phyloP scores from a whole-genome alignment of 2,888 invertebrate genomes.

The Drosophila lutescens region DNA sequence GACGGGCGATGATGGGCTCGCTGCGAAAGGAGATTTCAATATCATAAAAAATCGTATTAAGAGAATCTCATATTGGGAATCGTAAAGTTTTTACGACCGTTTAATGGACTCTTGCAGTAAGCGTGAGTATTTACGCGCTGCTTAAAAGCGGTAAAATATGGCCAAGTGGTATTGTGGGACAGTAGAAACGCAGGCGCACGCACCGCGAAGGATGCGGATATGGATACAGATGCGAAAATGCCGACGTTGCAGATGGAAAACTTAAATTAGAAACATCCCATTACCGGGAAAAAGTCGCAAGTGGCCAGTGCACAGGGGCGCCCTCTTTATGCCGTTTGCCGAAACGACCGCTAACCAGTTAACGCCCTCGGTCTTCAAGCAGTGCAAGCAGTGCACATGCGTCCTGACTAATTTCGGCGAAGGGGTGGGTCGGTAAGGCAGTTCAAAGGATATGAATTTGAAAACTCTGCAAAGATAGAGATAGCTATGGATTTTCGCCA shows the following conservation, averaged over 20 bases:
- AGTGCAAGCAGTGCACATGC: conserved; percentile 55
- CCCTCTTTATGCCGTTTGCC: conserved; percentile 48
- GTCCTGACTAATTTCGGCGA: conserved; percentile 56
- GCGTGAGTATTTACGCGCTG: conserved; percentile 79
- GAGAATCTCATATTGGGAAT: conserved; percentile 83
- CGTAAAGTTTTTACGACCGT: conserved; percentile 84
- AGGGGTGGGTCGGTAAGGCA: not conserved
- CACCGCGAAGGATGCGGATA: conserved; percentile 33
- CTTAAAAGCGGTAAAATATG: conserved; percentile 78
- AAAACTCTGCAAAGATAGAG: conserved; percentile 19
- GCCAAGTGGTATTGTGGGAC: conserved; percentile 68
- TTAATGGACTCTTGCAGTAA: conserved; percentile 84
- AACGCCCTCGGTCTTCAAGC: conserved; percentile 26
- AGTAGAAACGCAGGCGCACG: conserved; percentile 20
- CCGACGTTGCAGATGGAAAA: conserved; percentile 19
- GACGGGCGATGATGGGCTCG: conserved; percentile 53
- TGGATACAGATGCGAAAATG: conserved; percentile 20
- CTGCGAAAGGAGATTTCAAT: conserved; percentile 82
- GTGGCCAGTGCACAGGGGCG: conserved; percentile 36
- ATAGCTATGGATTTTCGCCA: conserved; percentile 8
- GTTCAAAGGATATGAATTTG: conserved; percentile 8
- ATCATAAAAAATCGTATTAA: conserved; percentile 84
- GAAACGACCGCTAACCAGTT: conserved; percentile 53
- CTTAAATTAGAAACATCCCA: conserved; percentile 37
- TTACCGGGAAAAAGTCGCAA: conserved; percentile 8